Evolutionary conservation across 2,797 vertebrate genomes (phyloP).

Genomic region (Enteromius fasciolatus): DNA sequence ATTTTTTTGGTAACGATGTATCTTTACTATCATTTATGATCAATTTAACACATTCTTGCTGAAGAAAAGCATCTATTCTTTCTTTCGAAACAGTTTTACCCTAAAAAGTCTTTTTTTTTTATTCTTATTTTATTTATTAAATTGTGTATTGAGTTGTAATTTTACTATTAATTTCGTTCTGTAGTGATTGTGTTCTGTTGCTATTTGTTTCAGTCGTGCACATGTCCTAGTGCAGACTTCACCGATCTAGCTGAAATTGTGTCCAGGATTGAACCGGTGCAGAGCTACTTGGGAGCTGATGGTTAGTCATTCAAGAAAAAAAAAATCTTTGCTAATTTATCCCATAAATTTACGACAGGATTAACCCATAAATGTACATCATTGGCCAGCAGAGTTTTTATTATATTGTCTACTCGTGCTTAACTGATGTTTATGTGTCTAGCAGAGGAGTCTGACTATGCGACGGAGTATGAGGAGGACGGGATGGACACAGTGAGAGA

Average conservation of each 20-base stretch:
- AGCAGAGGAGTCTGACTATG: conserved; percentile 90
- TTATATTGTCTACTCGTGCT: neutral
- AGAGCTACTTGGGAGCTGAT: conserved; percentile 83
- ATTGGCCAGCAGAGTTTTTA: neutral
- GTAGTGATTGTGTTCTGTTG: neutral
- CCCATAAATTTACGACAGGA: neutral
- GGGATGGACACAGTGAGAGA: conserved; percentile 84
- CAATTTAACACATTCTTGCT: neutral
- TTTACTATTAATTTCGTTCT: neutral
- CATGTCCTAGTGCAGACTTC: conserved; percentile 88
- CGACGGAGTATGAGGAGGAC: conserved; percentile 91
- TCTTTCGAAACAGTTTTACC: neutral
- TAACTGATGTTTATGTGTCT: conserved; percentile 35
- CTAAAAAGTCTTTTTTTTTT: neutral
- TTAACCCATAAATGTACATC: neutral
- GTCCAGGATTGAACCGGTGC: conserved; percentile 92
- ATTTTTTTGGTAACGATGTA: neutral
- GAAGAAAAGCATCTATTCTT: neutral
- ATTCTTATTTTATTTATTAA: neutral
- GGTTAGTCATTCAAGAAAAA: conserved; percentile 72
- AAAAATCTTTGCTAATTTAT: neutral
- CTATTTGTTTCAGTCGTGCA: conserved; percentile 69
- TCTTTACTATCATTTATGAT: neutral
- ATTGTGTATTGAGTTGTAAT: neutral
- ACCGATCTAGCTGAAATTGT: conserved; percentile 96